Percentiles rank a stretch among this genome's conserved stretches.
phyloP scores from a whole-genome alignment of 2,113 vertebrate genomes.

The Bubo scandiacus region DNA sequence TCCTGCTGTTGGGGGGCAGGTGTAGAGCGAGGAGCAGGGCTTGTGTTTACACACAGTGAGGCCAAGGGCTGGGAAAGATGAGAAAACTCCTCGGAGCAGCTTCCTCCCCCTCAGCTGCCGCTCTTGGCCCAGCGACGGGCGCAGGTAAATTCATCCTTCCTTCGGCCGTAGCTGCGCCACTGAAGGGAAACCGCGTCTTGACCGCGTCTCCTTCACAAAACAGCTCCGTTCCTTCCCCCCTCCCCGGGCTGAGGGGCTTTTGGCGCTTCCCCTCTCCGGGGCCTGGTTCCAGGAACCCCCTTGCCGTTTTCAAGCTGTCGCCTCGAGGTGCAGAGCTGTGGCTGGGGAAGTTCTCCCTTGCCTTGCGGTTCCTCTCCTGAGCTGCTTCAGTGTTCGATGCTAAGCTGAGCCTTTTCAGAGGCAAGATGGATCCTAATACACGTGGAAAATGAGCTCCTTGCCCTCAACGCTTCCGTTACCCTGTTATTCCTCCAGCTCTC shows the following conservation, averaged over 20 bases:
- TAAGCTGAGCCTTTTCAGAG: neutral
- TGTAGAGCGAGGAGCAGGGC: too few relatives aligned
- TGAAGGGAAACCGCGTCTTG: neutral
- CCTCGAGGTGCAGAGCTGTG: too few relatives aligned
- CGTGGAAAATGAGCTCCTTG: rapidly evolving
- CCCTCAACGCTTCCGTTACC: rapidly evolving
- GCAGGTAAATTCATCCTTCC: too few relatives aligned
- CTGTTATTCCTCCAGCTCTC: rapidly evolving
- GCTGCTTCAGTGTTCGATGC: rapidly evolving
- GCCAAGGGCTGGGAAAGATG: too few relatives aligned
- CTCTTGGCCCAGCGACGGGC: too few relatives aligned
- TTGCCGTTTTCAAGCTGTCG: neutral
- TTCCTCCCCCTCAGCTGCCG: too few relatives aligned
- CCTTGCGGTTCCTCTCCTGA: neutral
- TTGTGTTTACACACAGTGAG: too few relatives aligned
- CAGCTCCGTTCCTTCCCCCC: neutral
- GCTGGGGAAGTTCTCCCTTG: neutral
- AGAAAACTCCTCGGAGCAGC: too few relatives aligned
- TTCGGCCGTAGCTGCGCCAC: too few relatives aligned
- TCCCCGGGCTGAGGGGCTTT: rapidly evolving
- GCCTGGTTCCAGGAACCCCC: rapidly evolving
- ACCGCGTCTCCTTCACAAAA: rapidly evolving
- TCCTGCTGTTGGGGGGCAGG: too few relatives aligned
- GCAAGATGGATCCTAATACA: rapidly evolving
- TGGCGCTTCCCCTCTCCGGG: rapidly evolving